Evolutionary conservation across 2,888 invertebrate genomes (phyloP).

Genomic region (Pterobdella sp.): DNA sequence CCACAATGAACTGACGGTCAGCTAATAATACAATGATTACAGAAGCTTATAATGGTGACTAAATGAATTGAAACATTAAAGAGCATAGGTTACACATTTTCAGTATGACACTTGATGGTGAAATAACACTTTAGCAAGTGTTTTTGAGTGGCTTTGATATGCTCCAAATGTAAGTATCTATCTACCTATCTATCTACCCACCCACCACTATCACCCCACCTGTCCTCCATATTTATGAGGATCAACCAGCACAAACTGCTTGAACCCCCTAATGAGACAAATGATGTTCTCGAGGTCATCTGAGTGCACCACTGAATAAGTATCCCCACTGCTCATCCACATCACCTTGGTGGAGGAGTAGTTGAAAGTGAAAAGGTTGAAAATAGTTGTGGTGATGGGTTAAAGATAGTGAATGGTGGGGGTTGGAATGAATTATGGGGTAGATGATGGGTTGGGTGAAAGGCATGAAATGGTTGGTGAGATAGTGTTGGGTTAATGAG

Average conservation of each 20-base stretch:
- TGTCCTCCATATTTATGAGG: slow-evolving; percentile 39
- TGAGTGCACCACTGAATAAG: slow-evolving; percentile 50
- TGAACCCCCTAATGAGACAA: slow-evolving; percentile 46
- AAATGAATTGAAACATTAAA: no score
- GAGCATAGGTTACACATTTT: no score
- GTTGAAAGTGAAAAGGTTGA: background rate
- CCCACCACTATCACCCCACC: slow-evolving; percentile 8
- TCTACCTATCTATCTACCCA: background rate
- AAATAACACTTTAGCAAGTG: no score
- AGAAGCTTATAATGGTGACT: no score
- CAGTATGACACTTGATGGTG: no score
- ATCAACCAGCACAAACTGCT: slow-evolving; percentile 46
- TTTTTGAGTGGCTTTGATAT: no score
- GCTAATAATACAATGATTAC: no score
- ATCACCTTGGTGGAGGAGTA: slow-evolving; percentile 38
- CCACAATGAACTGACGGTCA: no score
- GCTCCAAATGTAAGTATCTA: no score
- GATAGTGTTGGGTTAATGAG: background rate
- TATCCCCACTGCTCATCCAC: slow-evolving; percentile 51
- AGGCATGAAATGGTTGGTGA: background rate
- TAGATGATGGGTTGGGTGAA: background rate
- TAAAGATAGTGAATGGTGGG: background rate
- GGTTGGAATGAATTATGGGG: background rate
- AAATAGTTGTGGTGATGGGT: background rate
- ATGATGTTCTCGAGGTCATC: slow-evolving; percentile 50